A percentile compares a stretch with the other conserved stretches of the same genome.
Evolutionary conservation across 2,113 vertebrate genomes (phyloP).

Genomic region (Azemiops feae): DNA sequence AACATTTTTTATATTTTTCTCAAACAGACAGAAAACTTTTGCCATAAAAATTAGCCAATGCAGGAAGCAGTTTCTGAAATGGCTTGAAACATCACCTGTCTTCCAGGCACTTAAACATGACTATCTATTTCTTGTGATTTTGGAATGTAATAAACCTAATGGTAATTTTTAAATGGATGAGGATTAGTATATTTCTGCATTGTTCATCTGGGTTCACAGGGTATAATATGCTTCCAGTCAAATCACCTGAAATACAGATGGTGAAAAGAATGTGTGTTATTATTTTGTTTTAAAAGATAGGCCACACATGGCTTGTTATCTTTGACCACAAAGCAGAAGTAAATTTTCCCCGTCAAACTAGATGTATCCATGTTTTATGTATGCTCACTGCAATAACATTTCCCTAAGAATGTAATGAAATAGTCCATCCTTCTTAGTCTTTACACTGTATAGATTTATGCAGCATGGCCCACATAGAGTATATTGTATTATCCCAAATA

Average conservation of each 20-base stretch:
- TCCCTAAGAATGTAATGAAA: slow-evolving; percentile 58
- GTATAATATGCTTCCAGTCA: slow-evolving; percentile 30
- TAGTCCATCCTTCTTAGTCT: slow-evolving; percentile 26
- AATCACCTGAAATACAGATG: slow-evolving; percentile 16
- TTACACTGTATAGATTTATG: slow-evolving; percentile 25
- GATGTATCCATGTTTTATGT: slow-evolving; percentile 40
- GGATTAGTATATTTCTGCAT: slow-evolving; percentile 6
- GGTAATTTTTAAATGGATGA: slow-evolving; percentile 28
- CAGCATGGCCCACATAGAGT: slow-evolving; percentile 31
- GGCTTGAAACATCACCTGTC: slow-evolving; percentile 33
- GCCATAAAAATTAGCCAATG: neutral
- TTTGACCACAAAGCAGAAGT: slow-evolving; percentile 37
- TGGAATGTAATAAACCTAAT: slow-evolving; percentile 21
- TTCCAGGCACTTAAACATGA: slow-evolving; percentile 10
- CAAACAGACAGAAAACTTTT: neutral
- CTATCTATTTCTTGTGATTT: slow-evolving; percentile 19
- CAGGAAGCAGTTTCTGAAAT: slow-evolving; percentile 22
- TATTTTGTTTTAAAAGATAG: slow-evolving; percentile 51
- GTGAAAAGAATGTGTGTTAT: slow-evolving; percentile 14
- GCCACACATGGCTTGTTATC: slow-evolving; percentile 36
- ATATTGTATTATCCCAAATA: slow-evolving; percentile 36
- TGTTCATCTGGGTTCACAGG: slow-evolving; percentile 36
- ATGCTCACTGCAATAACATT: slow-evolving; percentile 47
- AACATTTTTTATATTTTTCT: neutral
- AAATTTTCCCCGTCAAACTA: slow-evolving; percentile 40